Base-by-base conservation (phyloP, 2,797 vertebrate species). In the Urocyon cinereoargenteus region DNA sequence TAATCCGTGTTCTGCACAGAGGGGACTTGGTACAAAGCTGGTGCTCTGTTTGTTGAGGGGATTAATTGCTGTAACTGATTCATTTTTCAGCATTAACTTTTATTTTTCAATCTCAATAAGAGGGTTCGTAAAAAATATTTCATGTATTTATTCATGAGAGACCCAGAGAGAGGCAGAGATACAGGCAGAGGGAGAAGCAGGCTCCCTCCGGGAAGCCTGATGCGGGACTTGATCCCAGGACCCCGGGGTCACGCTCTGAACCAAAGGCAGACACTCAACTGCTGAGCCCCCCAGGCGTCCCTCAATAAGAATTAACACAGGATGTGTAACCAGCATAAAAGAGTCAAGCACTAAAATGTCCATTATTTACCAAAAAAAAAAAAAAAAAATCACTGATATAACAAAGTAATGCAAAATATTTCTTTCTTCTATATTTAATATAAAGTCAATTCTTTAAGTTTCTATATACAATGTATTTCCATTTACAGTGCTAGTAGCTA, bases 321-420 rank as follows among this genome's bases (percentile, higher is more conserved):
- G 36, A 81, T 77, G 95, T 79, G 3, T 61, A 95, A 81, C 21
- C 40, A 55, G 55, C 28, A 93, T 40, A 75, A 53, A 34, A 72
- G 86, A 28, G 4, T 28, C 59, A 87, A 70, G 66, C 68, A 90
- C 24, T 84, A 10, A 91, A 94, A 28, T 86, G 36, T 10, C 73
- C 96, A 36, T 61, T 83, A 96, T 73, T 87, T 82, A 84, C 24
- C 24, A n/a, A 64, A 84, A 75, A 79, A 78, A 45, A 53, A 53
- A 49, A 36, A 79, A 78, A 45, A 53, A 45, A 51, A 36, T 88
- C 45, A 34, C 45, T 79, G 57, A 53, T 2, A 61, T 66, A 72
- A 55, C 40, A 86, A 94, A 26, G 36, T 34, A 51, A 91, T 1
- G 31, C 40, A 45, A 45, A 45, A 45, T 45, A 18, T 57, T 57